phyloP scores from a whole-genome alignment of 2,888 invertebrate species.

The Lasioglossum figueresi region DNA sequence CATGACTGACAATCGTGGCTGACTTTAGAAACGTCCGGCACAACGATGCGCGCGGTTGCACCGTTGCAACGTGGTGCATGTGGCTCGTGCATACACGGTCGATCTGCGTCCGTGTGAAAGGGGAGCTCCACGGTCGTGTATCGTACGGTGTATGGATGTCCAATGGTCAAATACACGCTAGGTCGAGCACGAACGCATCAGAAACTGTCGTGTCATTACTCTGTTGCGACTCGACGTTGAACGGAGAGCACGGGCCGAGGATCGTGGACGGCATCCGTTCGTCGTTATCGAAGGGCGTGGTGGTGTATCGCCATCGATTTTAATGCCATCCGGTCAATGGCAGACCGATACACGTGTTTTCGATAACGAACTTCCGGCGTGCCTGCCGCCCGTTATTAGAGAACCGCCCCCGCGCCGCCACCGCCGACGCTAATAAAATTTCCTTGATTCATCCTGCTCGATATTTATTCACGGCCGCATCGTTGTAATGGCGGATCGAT shows the following conservation, averaged over 20 bases:
- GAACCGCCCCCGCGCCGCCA: neutral
- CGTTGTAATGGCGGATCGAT: neutral
- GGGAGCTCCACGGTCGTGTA: constrained; percentile 51
- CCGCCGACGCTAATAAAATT: neutral
- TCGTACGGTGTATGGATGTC: constrained; percentile 72
- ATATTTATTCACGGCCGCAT: constrained; percentile 1
- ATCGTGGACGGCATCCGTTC: constrained; percentile 48
- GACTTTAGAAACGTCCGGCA: constrained; percentile 25
- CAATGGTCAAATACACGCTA: constrained; percentile 81
- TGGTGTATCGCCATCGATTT: constrained; percentile 51
- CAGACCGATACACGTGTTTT: constrained; percentile 23
- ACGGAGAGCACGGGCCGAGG: constrained; percentile 25
- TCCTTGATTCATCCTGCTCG: neutral
- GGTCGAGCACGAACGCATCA: constrained; percentile 78
- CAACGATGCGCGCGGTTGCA: neutral
- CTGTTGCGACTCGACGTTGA: constrained; percentile 65
- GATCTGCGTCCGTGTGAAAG: constrained; percentile 48
- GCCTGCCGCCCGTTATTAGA: neutral
- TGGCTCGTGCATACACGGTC: constrained; percentile 11
- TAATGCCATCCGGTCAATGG: constrained; percentile 55
- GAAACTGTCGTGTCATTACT: constrained; percentile 77
- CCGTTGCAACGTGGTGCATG: constrained; percentile 3
- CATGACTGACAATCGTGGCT: constrained; percentile 21
- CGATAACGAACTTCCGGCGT: constrained; percentile 15
- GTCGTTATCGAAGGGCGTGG: constrained; percentile 58